phyloP scores from a whole-genome alignment of 2,113 vertebrate species.

The Ellobius talpinus region DNA sequence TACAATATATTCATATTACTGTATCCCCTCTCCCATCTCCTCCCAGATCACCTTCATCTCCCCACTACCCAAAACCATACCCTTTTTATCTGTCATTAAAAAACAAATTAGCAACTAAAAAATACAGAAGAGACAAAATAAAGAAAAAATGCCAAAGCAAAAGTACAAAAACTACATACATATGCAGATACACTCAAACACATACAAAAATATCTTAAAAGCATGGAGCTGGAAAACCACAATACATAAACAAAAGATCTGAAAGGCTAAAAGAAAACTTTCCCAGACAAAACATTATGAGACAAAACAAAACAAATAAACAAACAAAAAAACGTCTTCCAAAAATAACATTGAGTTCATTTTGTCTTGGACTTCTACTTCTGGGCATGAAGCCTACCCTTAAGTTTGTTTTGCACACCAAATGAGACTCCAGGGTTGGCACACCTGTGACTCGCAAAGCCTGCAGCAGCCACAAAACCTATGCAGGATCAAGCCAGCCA shows the following conservation, averaged over 20 bases:
- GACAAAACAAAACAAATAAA: background rate
- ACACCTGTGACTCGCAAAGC: too few relatives aligned
- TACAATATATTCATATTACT: background rate
- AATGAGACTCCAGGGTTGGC: background rate
- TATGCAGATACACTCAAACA: background rate
- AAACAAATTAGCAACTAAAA: background rate
- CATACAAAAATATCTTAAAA: background rate
- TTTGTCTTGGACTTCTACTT: background rate
- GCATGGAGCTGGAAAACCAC: background rate
- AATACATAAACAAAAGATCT: background rate
- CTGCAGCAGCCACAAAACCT: background rate
- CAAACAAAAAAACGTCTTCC: too few relatives aligned
- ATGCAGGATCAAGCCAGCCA: too few relatives aligned
- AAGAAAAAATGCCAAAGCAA: background rate
- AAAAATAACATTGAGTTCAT: background rate
- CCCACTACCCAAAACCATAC: too few relatives aligned
- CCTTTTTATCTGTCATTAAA: background rate
- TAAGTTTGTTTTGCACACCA: background rate
- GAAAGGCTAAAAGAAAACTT: background rate
- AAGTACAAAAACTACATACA: background rate
- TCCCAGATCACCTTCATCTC: background rate
- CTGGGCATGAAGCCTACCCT: background rate
- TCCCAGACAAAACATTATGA: background rate
- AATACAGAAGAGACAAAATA: background rate
- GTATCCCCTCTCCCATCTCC: background rate